Percentiles rank a stretch among this genome's conserved stretches.
Conservation (phyloP, 2,113 vertebrate species). For the Noturus placidus region DNA sequence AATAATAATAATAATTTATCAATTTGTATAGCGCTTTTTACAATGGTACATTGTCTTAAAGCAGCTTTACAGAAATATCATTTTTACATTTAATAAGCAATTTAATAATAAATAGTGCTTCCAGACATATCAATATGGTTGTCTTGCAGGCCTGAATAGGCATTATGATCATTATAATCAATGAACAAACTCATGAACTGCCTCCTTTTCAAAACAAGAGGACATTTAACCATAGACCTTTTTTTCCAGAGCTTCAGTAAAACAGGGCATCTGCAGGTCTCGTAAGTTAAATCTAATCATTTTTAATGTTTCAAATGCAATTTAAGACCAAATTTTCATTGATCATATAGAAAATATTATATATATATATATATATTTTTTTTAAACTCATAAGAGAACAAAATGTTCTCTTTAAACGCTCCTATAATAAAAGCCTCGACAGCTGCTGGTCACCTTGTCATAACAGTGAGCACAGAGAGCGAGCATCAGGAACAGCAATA, state of each 20-base stretch:
- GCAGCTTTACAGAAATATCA: no score
- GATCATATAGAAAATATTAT: no score
- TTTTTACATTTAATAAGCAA: no score
- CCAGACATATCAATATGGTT: neutral
- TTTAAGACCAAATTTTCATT: neutral
- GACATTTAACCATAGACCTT: neutral
- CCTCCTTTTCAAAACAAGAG: neutral
- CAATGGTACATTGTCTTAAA: no score
- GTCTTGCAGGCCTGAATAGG: neutral
- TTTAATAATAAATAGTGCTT: neutral
- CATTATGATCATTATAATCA: neutral
- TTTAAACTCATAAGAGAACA: no score
- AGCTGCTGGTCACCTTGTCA: neutral
- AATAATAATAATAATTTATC: no score
- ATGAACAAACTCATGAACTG: neutral
- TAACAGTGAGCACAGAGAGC: neutral
- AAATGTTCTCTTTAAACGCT: neutral
- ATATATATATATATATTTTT: no score
- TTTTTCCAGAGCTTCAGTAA: neutral
- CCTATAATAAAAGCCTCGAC: neutral
- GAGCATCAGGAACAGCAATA: neutral
- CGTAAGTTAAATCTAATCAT: neutral
- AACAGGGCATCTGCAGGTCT: neutral
- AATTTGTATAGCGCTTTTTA: no score
- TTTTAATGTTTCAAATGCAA: neutral